phyloP scores from a whole-genome alignment of 2,888 invertebrate genomes.

The Phymatocera aterrima region DNA sequence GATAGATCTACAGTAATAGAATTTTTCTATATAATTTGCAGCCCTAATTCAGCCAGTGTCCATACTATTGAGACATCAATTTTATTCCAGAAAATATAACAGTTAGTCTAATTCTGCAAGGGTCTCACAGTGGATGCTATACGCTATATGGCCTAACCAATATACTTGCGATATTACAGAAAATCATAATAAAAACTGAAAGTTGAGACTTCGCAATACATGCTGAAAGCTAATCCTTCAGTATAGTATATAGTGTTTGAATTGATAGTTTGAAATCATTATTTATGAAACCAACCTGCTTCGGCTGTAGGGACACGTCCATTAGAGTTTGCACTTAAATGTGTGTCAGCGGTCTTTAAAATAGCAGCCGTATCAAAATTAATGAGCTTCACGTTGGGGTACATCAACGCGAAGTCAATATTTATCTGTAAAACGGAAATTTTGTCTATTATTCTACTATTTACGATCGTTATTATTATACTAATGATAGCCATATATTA shows the following conservation, averaged over 20 bases:
- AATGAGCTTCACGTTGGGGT: not conserved
- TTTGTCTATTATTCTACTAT: not conserved
- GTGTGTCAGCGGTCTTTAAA: not conserved
- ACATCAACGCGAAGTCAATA: slow-evolving; percentile 21
- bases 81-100: too few species aligned
- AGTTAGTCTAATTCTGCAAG: not conserved
- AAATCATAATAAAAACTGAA: too few species aligned
- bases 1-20: not conserved
- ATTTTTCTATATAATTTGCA: too few species aligned
- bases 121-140: not conserved
- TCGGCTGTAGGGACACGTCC: not conserved
- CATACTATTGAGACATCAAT: too few species aligned
- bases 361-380: slow-evolving; percentile 26
- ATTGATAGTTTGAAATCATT: not conserved
- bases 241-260: not conserved
- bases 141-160: not conserved
- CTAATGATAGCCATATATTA: too few species aligned
- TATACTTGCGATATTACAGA: not conserved
- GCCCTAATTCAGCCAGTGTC: too few species aligned
- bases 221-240: not conserved
- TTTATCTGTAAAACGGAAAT: slow-evolving; percentile 10
- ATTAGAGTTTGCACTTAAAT: not conserved
- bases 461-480: not conserved
- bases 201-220: not conserved
- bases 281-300: not conserved